phyloP scores from a whole-genome alignment of 2,888 invertebrate species.

The Macaria notata region DNA sequence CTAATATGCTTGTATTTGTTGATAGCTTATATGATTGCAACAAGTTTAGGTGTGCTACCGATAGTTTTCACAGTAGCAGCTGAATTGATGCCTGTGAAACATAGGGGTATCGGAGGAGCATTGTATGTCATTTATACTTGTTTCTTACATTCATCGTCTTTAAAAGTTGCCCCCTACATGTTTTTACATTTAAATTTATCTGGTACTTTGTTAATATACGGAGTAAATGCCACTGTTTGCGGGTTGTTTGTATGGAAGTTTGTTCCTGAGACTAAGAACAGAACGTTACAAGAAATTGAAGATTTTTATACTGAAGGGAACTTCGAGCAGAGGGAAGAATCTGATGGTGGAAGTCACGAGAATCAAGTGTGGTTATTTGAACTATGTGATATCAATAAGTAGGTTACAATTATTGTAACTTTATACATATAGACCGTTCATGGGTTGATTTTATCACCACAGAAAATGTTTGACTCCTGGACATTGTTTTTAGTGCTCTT shows the following conservation, averaged over 20 bases:
- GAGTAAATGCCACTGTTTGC: conserved; percentile 19
- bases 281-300: conserved; percentile 31
- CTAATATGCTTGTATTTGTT: conserved; percentile 19
- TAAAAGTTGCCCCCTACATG: conserved; percentile 26
- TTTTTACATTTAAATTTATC: conserved; percentile 19
- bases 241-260: conserved; percentile 26
- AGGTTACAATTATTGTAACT: background rate
- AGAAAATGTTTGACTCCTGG: too few relatives aligned
- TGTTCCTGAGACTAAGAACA: conserved; percentile 32
- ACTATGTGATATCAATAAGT: background rate
- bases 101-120: conserved; percentile 26
- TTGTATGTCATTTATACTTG: conserved; percentile 23
- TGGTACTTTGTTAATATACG: conserved; percentile 24
- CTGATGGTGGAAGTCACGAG: background rate
- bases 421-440: too few relatives aligned
- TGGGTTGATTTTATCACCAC: too few relatives aligned
- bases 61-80: conserved; percentile 21
- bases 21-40: conserved; percentile 16
- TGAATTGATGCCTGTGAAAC: conserved; percentile 30
- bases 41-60: conserved; percentile 17
- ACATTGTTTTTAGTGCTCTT: too few relatives aligned
- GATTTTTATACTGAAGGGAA: conserved; percentile 21
- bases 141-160: conserved; percentile 19
- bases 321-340: conserved; percentile 1
- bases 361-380: conserved; percentile 7